Conservation (phyloP, 2,888 invertebrate species). For the Sarcophaga caerulescens region DNA sequence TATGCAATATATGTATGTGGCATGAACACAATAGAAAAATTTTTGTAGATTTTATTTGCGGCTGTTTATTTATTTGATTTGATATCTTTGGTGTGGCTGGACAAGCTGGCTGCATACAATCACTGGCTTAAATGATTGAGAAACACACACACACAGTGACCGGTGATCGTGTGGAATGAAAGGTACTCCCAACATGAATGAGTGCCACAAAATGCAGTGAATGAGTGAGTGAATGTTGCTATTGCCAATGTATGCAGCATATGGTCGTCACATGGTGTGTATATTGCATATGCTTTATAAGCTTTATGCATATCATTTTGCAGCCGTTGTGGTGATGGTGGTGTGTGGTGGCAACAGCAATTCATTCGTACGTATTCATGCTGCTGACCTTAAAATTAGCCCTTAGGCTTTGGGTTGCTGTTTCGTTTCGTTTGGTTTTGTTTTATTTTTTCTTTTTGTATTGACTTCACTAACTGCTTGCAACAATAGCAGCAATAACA, state of each 20-base stretch:
- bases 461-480: slow-evolving; percentile 43
- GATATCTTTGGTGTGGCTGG: slow-evolving; percentile 32
- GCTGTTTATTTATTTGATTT: not conserved
- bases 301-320: not conserved
- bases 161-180: no score
- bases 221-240: slow-evolving; percentile 15
- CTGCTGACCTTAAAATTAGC: slow-evolving; percentile 66
- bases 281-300: slow-evolving; percentile 2
- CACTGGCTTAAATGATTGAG: not conserved
- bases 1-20: not conserved
- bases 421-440: slow-evolving; percentile 18
- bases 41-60: slow-evolving; percentile 31
- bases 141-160: no score
- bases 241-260: not conserved
- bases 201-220: not conserved
- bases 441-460: slow-evolving; percentile 30
- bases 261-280: not conserved
- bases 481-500: not conserved
- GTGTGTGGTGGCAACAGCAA: not conserved
- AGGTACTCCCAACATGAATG: no score
- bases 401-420: slow-evolving; percentile 66
- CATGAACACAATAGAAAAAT: not conserved
- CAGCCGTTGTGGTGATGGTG: not conserved
- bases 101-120: not conserved
- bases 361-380: slow-evolving; percentile 24